Percentiles rank a stretch among this genome's conserved stretches.
phyloP scores from a whole-genome alignment of 2,888 invertebrate species.

The Biston stratarius region DNA sequence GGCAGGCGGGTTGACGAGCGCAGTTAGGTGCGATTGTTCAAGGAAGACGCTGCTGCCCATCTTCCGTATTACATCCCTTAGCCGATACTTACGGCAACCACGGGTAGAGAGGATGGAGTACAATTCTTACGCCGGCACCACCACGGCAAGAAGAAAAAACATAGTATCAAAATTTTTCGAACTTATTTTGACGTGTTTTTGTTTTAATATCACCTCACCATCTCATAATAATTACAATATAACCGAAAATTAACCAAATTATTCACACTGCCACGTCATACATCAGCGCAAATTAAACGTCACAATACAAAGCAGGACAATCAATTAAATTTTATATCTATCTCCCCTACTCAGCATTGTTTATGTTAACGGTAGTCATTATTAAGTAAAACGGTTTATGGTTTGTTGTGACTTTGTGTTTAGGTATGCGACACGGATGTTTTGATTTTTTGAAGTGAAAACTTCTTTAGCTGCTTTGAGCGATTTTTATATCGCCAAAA shows the following conservation, averaged over 20 bases:
- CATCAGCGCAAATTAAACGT: constrained; percentile 52
- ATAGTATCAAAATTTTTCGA: too few species aligned
- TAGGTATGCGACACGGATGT: constrained; percentile 31
- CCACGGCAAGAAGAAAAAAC: too few species aligned
- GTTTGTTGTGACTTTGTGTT: constrained; percentile 50
- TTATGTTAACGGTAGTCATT: constrained; percentile 59
- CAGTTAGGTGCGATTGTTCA: too few species aligned
- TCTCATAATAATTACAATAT: not conserved
- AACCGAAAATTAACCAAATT: not conserved
- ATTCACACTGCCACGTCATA: constrained; percentile 22
- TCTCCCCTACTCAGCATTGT: constrained; percentile 50
- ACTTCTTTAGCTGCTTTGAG: too few species aligned
- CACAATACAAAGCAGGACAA: constrained; percentile 58
- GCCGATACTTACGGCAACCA: too few species aligned
- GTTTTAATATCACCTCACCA: not conserved
- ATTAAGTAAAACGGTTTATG: constrained; percentile 62
- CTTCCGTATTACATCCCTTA: too few species aligned
- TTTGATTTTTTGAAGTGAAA: constrained; percentile 14
- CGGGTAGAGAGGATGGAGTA: too few species aligned
- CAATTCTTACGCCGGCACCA: too few species aligned
- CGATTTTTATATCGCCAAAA: too few species aligned
- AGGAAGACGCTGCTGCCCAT: too few species aligned
- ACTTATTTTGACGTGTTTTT: not conserved
- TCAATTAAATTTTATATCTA: constrained; percentile 61
- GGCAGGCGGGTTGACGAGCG: too few species aligned